A percentile compares a stretch with the other conserved stretches of the same genome.
These are phyloP conservation scores for Polylopha cassiicola DNA, from an alignment of 2,888 invertebrate species.

Conservation along the genomic window DNA sequence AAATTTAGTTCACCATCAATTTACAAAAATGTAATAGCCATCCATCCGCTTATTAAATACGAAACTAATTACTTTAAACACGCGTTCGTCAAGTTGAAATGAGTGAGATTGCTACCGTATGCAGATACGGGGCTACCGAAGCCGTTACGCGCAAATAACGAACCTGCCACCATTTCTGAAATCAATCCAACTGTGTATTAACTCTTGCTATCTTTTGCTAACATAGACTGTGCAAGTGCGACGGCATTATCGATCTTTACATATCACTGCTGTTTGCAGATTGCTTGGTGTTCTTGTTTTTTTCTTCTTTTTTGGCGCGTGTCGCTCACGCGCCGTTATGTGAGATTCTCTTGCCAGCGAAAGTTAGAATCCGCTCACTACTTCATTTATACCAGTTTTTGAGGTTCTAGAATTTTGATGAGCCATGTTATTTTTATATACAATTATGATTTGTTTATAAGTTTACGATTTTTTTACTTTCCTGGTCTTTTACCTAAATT, in stretches of 20 bases:
- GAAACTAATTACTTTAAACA: constrained; percentile 22
- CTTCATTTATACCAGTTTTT: constrained; percentile 30
- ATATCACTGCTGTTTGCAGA: constrained; percentile 35
- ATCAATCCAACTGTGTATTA: constrained; percentile 2
- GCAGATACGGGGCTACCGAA: constrained; percentile 52
- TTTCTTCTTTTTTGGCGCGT: constrained; percentile 66
- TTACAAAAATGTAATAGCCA: constrained; percentile 18
- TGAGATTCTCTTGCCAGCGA: constrained; percentile 62
- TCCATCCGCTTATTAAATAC: constrained; percentile 19
- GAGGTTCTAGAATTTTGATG: constrained; percentile 25
- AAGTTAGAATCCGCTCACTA: constrained; percentile 57
- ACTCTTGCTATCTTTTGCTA: constrained; percentile 5
- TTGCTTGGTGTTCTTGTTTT: constrained; percentile 30
- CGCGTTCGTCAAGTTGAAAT: constrained; percentile 32
- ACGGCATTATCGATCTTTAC: constrained; percentile 27
- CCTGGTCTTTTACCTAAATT: too few relatives aligned
- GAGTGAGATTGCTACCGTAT: constrained; percentile 54
- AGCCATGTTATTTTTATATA: constrained; percentile 11
- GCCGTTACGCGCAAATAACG: constrained; percentile 73
- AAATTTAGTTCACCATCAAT: constrained; percentile 12
- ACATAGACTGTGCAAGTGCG: constrained; percentile 3
- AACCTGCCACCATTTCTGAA: constrained; percentile 28
- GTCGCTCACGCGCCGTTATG: constrained; percentile 67
- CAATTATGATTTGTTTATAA: constrained; percentile 4
- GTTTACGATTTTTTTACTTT: too few relatives aligned